Base-by-base conservation (phyloP, 2,888 invertebrate species). In the Nephrotoma flavescens region DNA sequence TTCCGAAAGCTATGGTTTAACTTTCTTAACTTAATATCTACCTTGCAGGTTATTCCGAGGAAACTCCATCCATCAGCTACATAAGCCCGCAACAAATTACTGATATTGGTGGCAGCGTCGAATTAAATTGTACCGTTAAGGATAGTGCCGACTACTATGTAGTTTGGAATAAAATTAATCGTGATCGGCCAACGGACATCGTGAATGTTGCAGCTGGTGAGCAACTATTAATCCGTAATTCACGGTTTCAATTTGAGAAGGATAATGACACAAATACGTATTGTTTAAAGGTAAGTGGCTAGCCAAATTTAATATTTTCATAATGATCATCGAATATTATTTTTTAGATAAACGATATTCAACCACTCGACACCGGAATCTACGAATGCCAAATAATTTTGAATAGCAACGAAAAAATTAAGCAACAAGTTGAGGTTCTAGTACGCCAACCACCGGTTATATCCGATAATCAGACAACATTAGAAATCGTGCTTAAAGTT, bases 341-440 rank as follows among this genome's bases (percentile, higher is more conserved):
- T 84, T n/a, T 86, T 0, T 12, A 87, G 86, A 87, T 87, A 12
- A 89, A 88, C 6, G 89, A 90, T 88, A 89, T 91, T 87, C 90
- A 91, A 87, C 88, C 89, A 6, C 89, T 88, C 45, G 91, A 92
- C 87, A 90, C 90, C 89, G 91, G 91, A 11, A 88, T 89, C 0
- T 92, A 92, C 87, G 91, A 91, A 88, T 92, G 91, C 87, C 91
- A 91, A 89, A 90, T 91, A 86, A 89, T 91, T 87, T 89, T 91
- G 4, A 90, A 91, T n/a, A 88, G 90, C 45, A 89, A 89, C 3
- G 90, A 90, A 42, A 91, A 90, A 88, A 89, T 90, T 12, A 90
- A 90, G 15, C 89, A 89, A 86, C 89, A 89, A 84, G 88, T 91
- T 6, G 90, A 90, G 87, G 88, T 92, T 15, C 89, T 90, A 15